Conservation (phyloP, 2,888 invertebrate species). For the Dendrolimus pini region DNA sequence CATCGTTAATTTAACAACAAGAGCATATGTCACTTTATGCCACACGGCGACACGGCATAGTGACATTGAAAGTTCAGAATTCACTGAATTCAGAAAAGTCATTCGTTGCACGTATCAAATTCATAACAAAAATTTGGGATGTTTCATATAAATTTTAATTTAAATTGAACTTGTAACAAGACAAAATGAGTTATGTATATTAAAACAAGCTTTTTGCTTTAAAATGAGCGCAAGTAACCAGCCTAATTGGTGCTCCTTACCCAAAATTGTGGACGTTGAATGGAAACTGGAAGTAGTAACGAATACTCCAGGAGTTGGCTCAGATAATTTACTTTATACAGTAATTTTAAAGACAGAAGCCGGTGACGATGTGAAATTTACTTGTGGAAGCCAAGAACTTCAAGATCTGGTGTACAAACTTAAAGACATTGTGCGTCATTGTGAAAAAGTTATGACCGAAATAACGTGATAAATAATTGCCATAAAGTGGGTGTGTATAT, state of each 20-base stretch:
- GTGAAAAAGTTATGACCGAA: conserved; percentile 70
- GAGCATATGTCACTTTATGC: too few relatives aligned
- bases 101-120: too few relatives aligned
- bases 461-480: conserved; percentile 24
- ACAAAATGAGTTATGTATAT: not conserved
- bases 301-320: conserved; percentile 52
- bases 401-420: conserved; percentile 82
- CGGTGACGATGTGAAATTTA: conserved; percentile 72
- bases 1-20: too few relatives aligned
- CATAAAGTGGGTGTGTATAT: conserved; percentile 3
- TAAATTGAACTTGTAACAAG: too few relatives aligned
- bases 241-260: conserved; percentile 41
- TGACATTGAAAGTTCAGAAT: too few relatives aligned
- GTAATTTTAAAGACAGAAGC: conserved; percentile 55
- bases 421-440: conserved; percentile 79
- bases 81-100: too few relatives aligned
- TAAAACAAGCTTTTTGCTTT: not conserved
- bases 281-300: conserved; percentile 78
- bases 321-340: conserved; percentile 62
- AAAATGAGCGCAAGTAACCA: conserved; percentile 27
- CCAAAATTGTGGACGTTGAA: conserved; percentile 74
- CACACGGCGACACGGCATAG: too few relatives aligned
- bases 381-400: conserved; percentile 78
- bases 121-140: too few relatives aligned
- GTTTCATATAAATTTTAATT: too few relatives aligned